Conservation (phyloP, 2,888 invertebrate species). For the Diplazon laetatorius region DNA sequence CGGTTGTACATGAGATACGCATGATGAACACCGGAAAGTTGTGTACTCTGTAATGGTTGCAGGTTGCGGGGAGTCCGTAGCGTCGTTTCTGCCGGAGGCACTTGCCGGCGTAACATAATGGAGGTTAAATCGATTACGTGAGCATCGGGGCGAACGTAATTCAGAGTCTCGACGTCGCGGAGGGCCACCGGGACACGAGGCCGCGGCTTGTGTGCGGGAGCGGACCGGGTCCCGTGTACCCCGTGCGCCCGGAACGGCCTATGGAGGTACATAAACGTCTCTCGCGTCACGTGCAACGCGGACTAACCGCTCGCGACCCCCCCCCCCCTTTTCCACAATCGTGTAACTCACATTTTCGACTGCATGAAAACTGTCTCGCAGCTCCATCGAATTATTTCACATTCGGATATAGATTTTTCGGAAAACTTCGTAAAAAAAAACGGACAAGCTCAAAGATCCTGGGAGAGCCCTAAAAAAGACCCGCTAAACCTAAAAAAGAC, state of each 20-base stretch:
- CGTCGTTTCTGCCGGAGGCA: slow-evolving; percentile 57
- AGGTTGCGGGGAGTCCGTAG: too few relatives aligned
- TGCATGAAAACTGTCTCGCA: too few relatives aligned
- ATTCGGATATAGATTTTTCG: too few relatives aligned
- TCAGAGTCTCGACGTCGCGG: slow-evolving; percentile 49
- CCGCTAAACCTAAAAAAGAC: too few relatives aligned
- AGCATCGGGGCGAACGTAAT: slow-evolving; percentile 61
- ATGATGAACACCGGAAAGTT: slow-evolving; percentile 22
- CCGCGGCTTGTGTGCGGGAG: slow-evolving; percentile 36
- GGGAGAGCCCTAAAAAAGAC: too few relatives aligned
- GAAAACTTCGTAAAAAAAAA: too few relatives aligned
- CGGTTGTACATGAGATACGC: slow-evolving; percentile 4
- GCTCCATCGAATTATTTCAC: too few relatives aligned
- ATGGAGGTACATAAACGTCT: slow-evolving; percentile 37
- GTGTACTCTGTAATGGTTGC: slow-evolving; percentile 34
- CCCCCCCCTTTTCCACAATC: too few relatives aligned
- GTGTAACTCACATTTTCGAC: too few relatives aligned
- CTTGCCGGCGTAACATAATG: slow-evolving; percentile 58
- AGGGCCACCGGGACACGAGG: slow-evolving; percentile 28
- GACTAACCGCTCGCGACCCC: too few relatives aligned
- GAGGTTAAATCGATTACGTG: slow-evolving; percentile 64
- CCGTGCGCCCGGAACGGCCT: too few relatives aligned
- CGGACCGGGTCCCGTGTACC: slow-evolving; percentile 13
- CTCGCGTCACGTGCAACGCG: slow-evolving; percentile 52
- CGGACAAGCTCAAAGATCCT: too few relatives aligned